Evolutionary conservation across 2,797 vertebrate species (phyloP), one percentile per base, ranked within the genome.

Genomic region (Rhinoraja longicauda): DNA sequence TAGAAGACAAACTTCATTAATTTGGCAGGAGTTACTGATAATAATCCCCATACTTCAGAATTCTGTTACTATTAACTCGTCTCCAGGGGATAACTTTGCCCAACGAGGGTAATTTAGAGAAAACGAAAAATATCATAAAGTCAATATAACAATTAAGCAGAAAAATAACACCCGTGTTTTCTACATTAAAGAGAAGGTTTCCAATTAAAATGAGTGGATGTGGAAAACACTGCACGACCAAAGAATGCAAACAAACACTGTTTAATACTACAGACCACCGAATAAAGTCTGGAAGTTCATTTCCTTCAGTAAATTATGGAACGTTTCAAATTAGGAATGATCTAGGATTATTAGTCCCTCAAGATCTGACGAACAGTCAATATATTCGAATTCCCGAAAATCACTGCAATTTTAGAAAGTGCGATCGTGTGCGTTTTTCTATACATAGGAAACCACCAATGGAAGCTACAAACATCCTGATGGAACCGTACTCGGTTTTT

Each of bases 401-500:
- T 67, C 1, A 88, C 67, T 67, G 26, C 53, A 29, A 15, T 67
- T 36, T 36, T 4, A 36, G 32, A 62, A 32, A 67, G 64, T 36
- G 59, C 13, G 32, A 21, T 36, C 17, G 0, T 67, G n/a, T 24
- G 62, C 3, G 15, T 64, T 64, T 88, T 64, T 73, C 70, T 73
- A 21, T 24, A 73, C 6, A 64, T 9, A 88, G 15, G 64, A 88
- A 88, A 64, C n/a, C 64, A 36, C 8, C 32, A 67, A 88, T 88
- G 24, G 17, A 67, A 21, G 59, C 62, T 2, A 88, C 6, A 88
- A 67, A 9, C 17, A 19, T 67, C 84, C 59, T 67, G 62, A 57
- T 64, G 64, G 21, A 88, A 36, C 3, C 15, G 64, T 67, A 15
- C 94, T 94, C 94, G 94, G 81, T 94, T 95, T 95, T 96, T 95